Evolutionary conservation across 2,888 invertebrate genomes (phyloP), one percentile per base, ranked within the genome.

Genomic region (Agonopterix alstromeriana): DNA sequence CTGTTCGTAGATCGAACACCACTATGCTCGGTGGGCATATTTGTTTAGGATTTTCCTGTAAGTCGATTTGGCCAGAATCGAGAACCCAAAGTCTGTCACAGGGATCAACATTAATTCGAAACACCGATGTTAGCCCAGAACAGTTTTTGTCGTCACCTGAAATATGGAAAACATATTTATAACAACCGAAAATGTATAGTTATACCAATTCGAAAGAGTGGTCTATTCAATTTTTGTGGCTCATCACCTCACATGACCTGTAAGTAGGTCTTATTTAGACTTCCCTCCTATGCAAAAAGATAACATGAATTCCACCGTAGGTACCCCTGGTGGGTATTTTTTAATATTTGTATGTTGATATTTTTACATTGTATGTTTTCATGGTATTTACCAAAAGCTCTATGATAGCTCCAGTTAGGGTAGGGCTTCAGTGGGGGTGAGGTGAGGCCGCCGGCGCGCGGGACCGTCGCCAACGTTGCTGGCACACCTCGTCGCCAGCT

Each of bases 61-160:
- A 90, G 61, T 95, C 91, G 3, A 93, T 91, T 66, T 94, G 92
- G 0, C 96, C 96, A 0, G 95, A 94, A 74, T 96, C 95, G 51
- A 96, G 80, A 0, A 95, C 91, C 95, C 95, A 96, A 3, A 96
- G 82, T 40, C 95, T 90, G 45, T 93, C 92, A 58, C 96, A 96
- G 0, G 90, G 83, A 71, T 96, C 96, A 0, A 93, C 91, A 60
- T 91, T 91, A 43, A 95, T 85, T 17, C 96, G 90, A 66, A 95
- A 95, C 0, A 95, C 95, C 1, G 95, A 95, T 0, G 93, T 93
- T 38, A 95, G 73, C 38, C 93, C 92, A 2, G 90, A 86, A 64
- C 95, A 95, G 49, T 91, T 77, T 8, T 62, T 60, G 7, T 54
- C 56, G 14, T 70, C 88, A 55, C 61, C 82, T 81, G 71, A 54